Evolutionary conservation across 2,113 vertebrate species (phyloP), one percentile per base, ranked within the genome.

Genomic region (Chrysochloris asiatica): DNA sequence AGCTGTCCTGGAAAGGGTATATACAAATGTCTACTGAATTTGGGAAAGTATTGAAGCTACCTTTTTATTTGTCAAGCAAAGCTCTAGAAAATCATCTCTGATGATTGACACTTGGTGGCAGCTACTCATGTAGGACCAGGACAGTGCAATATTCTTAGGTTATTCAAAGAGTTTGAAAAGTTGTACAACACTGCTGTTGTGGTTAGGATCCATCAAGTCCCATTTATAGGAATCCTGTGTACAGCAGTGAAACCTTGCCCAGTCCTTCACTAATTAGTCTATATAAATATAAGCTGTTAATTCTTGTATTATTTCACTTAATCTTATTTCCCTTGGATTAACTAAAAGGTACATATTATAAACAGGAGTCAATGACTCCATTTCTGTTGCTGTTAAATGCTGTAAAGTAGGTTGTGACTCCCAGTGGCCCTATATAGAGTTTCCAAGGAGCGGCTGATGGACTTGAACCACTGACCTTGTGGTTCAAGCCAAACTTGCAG

Each of bases 51-150:
- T 45, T 9, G 33, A 86, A 80, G 82, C 38, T 83, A 80, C 19
- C 59, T 72, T 86, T 92, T 88, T 91, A 89, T 79, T 83, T 94
- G 77, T 76, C 72, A 93, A 92, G 67, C 41, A 75, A 83, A 73
- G 26, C 65, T 77, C 56, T 67, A 17, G 19, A 38, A 72, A 75
- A 52, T 9, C 50, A 78, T 85, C 41, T 26, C 0, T 65, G 61
- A 72, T 88, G 86, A 76, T 61, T 86, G 36, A 71, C 43, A 91
- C 69, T 91, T 71, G 45, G 61, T 72, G 45, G 67, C 61, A 50
- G 28, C 54, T 59, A 65, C 63, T 75, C 43, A 0, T 5, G 4
- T 48, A 6, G 77, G 82, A 13, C 50, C 0, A 80, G 24, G 41
- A 33, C 90, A 47, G 50, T 73, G 86, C 69, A 67, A 84, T 89